These are phyloP conservation scores for Rhincodon typus DNA, from an alignment of 2,797 vertebrate species.

Conservation along the genomic window DNA sequence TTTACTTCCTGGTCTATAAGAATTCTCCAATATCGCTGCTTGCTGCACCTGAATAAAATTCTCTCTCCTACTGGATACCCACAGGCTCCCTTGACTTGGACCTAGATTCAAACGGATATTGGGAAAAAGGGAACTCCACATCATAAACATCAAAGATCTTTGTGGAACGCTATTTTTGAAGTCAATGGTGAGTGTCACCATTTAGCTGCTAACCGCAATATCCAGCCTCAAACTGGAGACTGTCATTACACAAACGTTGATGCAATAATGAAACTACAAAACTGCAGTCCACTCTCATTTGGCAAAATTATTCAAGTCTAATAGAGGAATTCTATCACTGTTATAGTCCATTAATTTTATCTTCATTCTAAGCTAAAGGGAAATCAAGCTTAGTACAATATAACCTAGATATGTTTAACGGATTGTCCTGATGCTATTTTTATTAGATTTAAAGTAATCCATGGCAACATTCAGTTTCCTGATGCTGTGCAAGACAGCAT, in stretches of 20 bases:
- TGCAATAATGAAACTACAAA: not conserved
- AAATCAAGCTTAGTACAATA: not conserved
- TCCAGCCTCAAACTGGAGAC: not conserved
- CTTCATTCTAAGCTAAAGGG: not conserved
- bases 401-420: constrained; percentile 22
- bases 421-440: constrained; percentile 7
- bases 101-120: too few species aligned
- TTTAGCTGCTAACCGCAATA: not conserved
- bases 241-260: not conserved
- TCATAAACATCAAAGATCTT: not conserved
- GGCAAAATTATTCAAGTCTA: not conserved
- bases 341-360: not conserved
- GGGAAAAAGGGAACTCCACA: not conserved
- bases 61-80: not conserved
- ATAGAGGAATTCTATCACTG: not conserved
- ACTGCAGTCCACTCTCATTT: not conserved
- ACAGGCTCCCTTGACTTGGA: too few species aligned
- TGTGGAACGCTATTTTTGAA: not conserved
- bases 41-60: not conserved
- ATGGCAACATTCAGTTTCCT: not conserved
- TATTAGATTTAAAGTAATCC: constrained; percentile 26
- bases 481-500: not conserved
- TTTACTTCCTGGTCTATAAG: not conserved
- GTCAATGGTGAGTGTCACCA: not conserved
- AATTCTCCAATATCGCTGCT: not conserved